Evolutionary conservation across 2,797 vertebrate species (phyloP).

Genomic region (Mus minutoides): DNA sequence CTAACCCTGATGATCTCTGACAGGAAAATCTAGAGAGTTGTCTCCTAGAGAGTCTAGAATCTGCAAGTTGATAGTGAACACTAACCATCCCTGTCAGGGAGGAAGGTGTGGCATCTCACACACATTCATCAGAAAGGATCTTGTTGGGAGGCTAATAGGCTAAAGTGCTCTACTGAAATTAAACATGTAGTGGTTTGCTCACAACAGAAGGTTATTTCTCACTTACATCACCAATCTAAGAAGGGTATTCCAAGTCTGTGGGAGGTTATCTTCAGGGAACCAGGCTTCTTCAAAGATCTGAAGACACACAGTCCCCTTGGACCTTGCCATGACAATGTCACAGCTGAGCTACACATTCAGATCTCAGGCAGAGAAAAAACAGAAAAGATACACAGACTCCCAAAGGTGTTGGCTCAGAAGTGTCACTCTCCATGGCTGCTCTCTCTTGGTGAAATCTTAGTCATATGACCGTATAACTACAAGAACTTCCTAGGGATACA

Average conservation of each 20-base stretch:
- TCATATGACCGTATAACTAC: not conserved
- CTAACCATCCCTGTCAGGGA: not conserved
- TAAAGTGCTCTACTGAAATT: slow-evolving; percentile 3
- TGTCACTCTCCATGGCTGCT: not conserved
- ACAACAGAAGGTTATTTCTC: slow-evolving; percentile 10
- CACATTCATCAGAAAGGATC: not conserved
- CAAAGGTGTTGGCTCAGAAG: not conserved
- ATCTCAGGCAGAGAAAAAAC: not conserved
- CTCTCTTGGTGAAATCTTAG: not conserved
- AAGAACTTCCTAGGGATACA: not conserved
- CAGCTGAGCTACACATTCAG: not conserved
- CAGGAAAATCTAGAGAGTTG: not conserved
- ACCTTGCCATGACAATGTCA: not conserved
- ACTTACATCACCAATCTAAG: not conserved
- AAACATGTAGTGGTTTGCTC: not conserved
- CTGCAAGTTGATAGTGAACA: not conserved
- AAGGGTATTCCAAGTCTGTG: not conserved
- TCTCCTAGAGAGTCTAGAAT: not conserved
- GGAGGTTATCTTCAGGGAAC: not conserved
- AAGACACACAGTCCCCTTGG: not conserved
- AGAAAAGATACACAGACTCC: not conserved
- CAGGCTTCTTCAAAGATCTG: not conserved
- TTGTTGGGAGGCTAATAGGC: not conserved
- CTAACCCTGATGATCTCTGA: not conserved
- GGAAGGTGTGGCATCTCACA: not conserved